phyloP scores from a whole-genome alignment of 2,888 invertebrate species.

The Nephrotoma appendiculata region DNA sequence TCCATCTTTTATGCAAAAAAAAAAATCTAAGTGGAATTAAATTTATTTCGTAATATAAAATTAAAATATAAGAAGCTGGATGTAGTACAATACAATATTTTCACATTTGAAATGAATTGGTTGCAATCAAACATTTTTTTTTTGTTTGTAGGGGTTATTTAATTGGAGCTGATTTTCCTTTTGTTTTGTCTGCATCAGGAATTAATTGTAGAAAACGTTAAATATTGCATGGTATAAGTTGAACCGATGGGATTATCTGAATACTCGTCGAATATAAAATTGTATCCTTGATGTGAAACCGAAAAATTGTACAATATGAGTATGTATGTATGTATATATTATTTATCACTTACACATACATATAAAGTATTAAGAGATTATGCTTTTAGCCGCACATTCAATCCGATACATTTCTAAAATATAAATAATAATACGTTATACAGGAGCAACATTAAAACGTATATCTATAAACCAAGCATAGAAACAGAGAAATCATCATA shows the following conservation, averaged over 20 bases:
- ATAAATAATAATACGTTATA: neutral
- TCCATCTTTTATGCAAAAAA: neutral
- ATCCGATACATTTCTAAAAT: neutral
- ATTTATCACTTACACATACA: neutral
- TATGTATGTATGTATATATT: too few relatives aligned
- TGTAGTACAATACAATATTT: neutral
- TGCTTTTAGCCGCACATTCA: neutral
- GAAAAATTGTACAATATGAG: neutral
- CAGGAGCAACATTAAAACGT: neutral
- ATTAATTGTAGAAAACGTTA: neutral
- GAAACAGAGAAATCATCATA: neutral
- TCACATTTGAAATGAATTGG: neutral
- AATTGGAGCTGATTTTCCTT: neutral
- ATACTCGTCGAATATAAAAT: neutral
- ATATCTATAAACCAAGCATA: neutral
- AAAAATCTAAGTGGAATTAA: neutral
- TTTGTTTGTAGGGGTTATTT: neutral
- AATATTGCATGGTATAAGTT: neutral
- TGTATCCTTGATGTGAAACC: neutral
- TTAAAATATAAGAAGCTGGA: neutral
- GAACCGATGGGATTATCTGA: neutral
- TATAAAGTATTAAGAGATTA: neutral
- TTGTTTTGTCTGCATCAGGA: neutral
- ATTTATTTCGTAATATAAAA: neutral
- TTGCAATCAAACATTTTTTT: neutral